phyloP scores from a whole-genome alignment of 1,140 invertebrate species.

The Eupristina koningsbergeri region DNA sequence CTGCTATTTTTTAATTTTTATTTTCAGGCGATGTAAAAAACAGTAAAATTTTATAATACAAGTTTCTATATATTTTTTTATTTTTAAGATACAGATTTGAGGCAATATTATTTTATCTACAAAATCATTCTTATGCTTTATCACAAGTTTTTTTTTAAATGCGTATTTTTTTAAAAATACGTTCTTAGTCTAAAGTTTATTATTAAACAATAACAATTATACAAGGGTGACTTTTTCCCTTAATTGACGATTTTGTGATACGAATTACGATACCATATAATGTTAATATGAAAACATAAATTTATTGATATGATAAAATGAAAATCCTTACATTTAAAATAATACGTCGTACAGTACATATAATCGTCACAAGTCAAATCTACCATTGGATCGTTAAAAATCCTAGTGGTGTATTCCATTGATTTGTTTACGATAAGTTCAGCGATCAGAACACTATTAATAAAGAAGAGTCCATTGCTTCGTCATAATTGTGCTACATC shows the following conservation, averaged over 20 bases:
- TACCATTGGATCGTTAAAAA: conserved; percentile 40
- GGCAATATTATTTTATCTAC: conserved; percentile 42
- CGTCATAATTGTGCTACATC: conserved; percentile 32
- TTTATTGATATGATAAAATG: conserved; percentile 50
- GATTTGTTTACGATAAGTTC: conserved; percentile 38
- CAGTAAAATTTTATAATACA: conserved; percentile 41
- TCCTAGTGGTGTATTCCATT: conserved; percentile 43
- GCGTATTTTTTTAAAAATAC: conserved; percentile 46
- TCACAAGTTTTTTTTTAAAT: conserved; percentile 48
- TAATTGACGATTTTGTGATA: conserved; percentile 53
- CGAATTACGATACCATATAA: conserved; percentile 49
- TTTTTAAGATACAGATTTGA: conserved; percentile 25
- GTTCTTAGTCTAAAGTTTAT: conserved; percentile 32
- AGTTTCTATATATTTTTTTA: conserved; percentile 40
- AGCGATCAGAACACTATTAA: conserved; percentile 37
- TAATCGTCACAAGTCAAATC: conserved; percentile 44
- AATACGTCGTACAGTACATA: conserved; percentile 48
- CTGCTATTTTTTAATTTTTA: conserved; percentile 30
- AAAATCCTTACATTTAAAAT: conserved; percentile 48
- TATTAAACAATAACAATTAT: conserved; percentile 48
- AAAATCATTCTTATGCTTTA: conserved; percentile 50
- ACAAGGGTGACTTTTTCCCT: conserved; percentile 50
- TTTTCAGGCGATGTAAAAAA: conserved; percentile 41
- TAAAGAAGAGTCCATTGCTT: conserved; percentile 34
- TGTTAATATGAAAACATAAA: conserved; percentile 51